Percentiles rank a stretch among this genome's conserved stretches.
These are phyloP conservation scores for Resseliella maxima DNA, from an alignment of 2,888 invertebrate species.

Conservation along the genomic window DNA sequence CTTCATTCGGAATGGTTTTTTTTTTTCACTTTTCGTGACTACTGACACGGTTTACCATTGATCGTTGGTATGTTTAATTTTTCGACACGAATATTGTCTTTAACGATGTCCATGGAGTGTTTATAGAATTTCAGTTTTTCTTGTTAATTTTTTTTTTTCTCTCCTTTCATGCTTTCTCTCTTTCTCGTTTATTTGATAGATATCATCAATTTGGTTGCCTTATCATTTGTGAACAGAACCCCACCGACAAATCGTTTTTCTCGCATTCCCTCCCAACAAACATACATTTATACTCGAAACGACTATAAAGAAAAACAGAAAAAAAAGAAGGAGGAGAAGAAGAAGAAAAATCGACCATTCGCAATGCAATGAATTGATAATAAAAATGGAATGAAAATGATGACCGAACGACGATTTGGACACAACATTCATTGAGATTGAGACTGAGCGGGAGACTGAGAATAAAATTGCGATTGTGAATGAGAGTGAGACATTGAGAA, in stretches of 20 bases:
- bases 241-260: not conserved
- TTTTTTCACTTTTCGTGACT: conserved; percentile 35
- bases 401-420: not conserved
- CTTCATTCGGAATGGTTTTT: not conserved
- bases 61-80: conserved; percentile 40
- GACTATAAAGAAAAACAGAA: too few relatives aligned
- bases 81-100: conserved; percentile 48
- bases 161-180: too few relatives aligned
- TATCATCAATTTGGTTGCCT: conserved; percentile 17
- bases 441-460: not conserved
- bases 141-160: too few relatives aligned
- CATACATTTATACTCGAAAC: too few relatives aligned
- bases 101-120: conserved; percentile 34
- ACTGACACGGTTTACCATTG: conserved; percentile 41
- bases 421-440: not conserved
- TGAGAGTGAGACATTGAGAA: too few relatives aligned
- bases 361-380: conserved; percentile 23
- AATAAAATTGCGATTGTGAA: too few relatives aligned
- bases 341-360: too few relatives aligned
- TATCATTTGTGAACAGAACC: conserved; percentile 2
- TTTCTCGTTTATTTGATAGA: not conserved
- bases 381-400: not conserved
- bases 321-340: too few relatives aligned
- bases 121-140: not conserved
- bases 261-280: not conserved